Base-by-base conservation (phyloP, 2,888 invertebrate genomes). In the Drosophila falleni region DNA sequence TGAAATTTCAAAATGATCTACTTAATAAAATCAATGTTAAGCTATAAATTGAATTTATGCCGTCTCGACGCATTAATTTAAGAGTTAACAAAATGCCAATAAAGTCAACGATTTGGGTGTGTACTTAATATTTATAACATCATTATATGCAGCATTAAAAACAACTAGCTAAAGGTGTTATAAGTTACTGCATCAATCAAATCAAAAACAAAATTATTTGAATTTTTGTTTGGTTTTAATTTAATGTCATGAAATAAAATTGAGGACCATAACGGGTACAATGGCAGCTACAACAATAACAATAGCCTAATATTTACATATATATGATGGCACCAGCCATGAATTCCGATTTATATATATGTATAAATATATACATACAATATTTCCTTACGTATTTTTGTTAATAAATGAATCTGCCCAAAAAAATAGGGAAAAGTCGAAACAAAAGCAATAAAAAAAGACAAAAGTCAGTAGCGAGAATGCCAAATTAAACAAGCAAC, bases 271-370 rank as follows among this genome's bases (percentile, higher is more conserved):
- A 29, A 56, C 41, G 47, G 53, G 42, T 59, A 58, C 67, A 55
- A 63, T 60, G 49, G 55, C 78, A 80, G 81, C 81, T 78, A 81
- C 75, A 76, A 76, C 74, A 76, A 81, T 60, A 47, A 47, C 39
- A 26, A 37, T 53, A 35, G 44, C 39, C 16, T 37, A 63, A 33
- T 55, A 39, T 49, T 59, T 59, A 67, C 15, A 42, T 15, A 31
- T 39, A 49, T 41, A 49, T 53, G 49, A 56, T 64, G 64, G 64
- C 42, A 55, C n/a, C 50, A 55, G 44, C 49, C 42, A 56, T 56
- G 56, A 31, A 37, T 46, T 31, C 16, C 15, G 64, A 56, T 47
- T 55, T 54, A 53, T 15, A 23, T 19, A 29, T 31, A 39, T 33
- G 19, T 33, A 41, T 37, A 44, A 19, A 60, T 47, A 37, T 50